Conservation (phyloP, 1,140 invertebrate genomes). For the Episyrphus balteatus region DNA sequence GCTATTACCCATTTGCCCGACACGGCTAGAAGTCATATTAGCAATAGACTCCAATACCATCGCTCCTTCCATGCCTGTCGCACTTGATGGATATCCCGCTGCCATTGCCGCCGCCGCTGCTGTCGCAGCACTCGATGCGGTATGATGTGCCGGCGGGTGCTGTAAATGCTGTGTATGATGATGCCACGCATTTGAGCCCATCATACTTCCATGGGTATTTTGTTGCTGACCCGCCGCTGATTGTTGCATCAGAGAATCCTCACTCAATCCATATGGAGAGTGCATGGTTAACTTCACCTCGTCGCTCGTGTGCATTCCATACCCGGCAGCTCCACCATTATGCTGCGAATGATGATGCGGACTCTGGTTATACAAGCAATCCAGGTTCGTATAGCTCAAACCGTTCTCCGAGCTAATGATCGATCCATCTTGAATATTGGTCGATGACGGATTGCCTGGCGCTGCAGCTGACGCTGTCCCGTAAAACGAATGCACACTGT, state of each 20-base stretch:
- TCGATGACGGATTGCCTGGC: conserved; percentile 24
- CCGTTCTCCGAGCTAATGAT: conserved; percentile 77
- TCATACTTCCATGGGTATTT: conserved; percentile 3
- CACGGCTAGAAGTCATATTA: not conserved
- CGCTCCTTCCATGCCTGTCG: too few species aligned
- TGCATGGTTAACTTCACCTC: conserved; percentile 31
- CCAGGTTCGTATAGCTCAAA: conserved; percentile 80
- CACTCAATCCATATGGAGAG: conserved; percentile 27
- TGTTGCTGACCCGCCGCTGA: conserved; percentile 16
- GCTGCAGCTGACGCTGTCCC: conserved; percentile 26
- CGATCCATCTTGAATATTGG: conserved; percentile 28
- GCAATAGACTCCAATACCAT: too few species aligned
- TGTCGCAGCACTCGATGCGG: conserved; percentile 19
- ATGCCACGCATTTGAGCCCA: not conserved
- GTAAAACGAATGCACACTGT: conserved; percentile 31
- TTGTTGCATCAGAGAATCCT: conserved; percentile 35
- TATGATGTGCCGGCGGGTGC: conserved; percentile 11
- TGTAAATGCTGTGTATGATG: conserved; percentile 8
- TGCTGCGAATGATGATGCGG: conserved; percentile 10
- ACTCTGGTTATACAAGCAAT: conserved; percentile 44
- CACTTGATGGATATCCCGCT: not conserved
- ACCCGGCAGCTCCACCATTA: conserved; percentile 9
- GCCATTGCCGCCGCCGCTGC: conserved; percentile 5
- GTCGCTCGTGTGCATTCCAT: conserved; percentile 10
- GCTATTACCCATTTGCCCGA: not conserved